A percentile compares a stretch with the other conserved stretches of the same genome.
Evolutionary conservation across 1,140 invertebrate genomes (phyloP).

Genomic region (Drosophila arizonae): DNA sequence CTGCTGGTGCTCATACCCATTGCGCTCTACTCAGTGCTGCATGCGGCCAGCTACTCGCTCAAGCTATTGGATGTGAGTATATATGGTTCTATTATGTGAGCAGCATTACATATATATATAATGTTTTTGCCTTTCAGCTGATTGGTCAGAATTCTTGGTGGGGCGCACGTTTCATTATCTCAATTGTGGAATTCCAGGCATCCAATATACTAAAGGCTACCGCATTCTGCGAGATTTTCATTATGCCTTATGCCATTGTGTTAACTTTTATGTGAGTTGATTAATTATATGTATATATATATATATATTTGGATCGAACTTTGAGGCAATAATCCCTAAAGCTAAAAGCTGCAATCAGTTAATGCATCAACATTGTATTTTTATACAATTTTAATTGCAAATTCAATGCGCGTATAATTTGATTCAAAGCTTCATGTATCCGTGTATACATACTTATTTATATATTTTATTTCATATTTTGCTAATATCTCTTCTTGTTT

Average conservation of each 20-base stretch:
- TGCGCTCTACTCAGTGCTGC: slow-evolving; percentile 94
- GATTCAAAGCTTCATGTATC: no score
- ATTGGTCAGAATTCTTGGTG: slow-evolving; percentile 94
- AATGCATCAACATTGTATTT: no score
- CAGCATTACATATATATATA: slow-evolving; percentile 33
- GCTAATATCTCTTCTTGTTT: slow-evolving; percentile 9
- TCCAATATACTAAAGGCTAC: slow-evolving; percentile 93
- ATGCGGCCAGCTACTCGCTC: slow-evolving; percentile 94
- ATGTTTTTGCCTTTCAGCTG: slow-evolving; percentile 86
- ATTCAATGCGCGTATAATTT: no score
- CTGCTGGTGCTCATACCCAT: slow-evolving; percentile 95
- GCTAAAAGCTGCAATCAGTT: no score
- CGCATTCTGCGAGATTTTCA: slow-evolving; percentile 94
- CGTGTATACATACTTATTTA: background rate
- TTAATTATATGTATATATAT: background rate
- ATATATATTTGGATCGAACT: background rate
- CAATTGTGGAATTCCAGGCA: slow-evolving; percentile 93
- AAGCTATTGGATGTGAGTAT: slow-evolving; percentile 94
- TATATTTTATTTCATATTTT: background rate
- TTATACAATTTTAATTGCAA: no score
- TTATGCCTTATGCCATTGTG: slow-evolving; percentile 93
- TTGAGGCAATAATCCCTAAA: background rate
- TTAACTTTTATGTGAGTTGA: slow-evolving; percentile 93
- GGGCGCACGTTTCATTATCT: slow-evolving; percentile 92
- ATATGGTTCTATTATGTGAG: slow-evolving; percentile 83